Evolutionary conservation across 2,797 vertebrate species (phyloP), one percentile per base, ranked within the genome.

Genomic region (Siniperca obscura): DNA sequence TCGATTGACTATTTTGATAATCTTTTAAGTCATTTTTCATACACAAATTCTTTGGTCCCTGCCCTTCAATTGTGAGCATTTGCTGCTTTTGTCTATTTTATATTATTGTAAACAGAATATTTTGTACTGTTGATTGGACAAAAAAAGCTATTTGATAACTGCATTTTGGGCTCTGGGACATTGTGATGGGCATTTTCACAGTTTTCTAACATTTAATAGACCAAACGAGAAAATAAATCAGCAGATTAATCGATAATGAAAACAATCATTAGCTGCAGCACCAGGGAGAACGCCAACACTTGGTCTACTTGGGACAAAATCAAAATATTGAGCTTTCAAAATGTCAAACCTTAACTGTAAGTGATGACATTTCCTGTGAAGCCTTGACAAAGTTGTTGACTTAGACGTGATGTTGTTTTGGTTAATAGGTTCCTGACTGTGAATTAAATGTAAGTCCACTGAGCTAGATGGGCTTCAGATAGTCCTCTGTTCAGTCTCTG

Each of bases 351-450:
- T 61, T 19, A 65, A 16, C 17, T 52, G 3, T 16, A 9, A 4
- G 8, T 65, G n/a, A 66, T 25, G 52, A 16, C 4, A 44, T 52
- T 79, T 74, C 44, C 61, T 69, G 34, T 60, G 55, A 21, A 62
- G 36, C 48, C n/a, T 62, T 66, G n/a, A 53, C 12, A 60, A 46
- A 70, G 46, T 70, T 69, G 44, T 25, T 69, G 74, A 78, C 10
- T 34, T 13, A 9, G 6, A 38, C 66, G 3, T 50, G 30, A 74
- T 16, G 11, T 0, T 10, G 34, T 66, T 42, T 40, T 17, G n/a
- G 14, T 72, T 17, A 34, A 46, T 5, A 65, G 53, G 67, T 22
- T 61, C 36, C 34, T 70, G n/a, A 19, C 17, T 40, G 44, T 57
- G 34, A 59, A 66, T 73, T 70, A 30, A 65, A 75, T 6, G 22